Base-by-base conservation (phyloP, 2,888 invertebrate genomes). In the Polyommatus iphigenia region DNA sequence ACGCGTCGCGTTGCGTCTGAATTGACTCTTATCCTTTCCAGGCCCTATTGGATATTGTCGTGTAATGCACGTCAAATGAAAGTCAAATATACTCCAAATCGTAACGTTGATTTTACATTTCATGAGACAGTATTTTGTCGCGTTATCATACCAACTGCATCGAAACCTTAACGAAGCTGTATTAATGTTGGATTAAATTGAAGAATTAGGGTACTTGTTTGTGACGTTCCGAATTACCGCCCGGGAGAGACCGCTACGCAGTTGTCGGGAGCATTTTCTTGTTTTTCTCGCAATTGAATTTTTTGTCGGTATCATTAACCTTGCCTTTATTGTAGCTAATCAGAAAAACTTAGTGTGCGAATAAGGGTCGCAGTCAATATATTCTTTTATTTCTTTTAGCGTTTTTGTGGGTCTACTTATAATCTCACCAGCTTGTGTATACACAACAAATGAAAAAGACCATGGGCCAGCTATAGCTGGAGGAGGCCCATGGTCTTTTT, bases 171-270 rank as follows among this genome's bases (percentile, higher is more conserved):
- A 13, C 15, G 10, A 50, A 50, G 3, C 50, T 4, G 50, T 13
- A 15, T 50, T 15, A 50, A 50, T 50, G 3, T 50, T 54, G 18
- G 5, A 18, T 54, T 54, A 18, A 18, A 18, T 54, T 5, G 18
- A 1, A 54, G 59, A 59, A 59, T 59, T 8, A 18, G 20, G 59
- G 20, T 8, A 59, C 20, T 24, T 29, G 15, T 62, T 62, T 67
- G 67, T 67, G 67, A 15, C 29, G 67, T 67, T 6, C 15, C 29
- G 15, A 67, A 67, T 29, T 67, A 67, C 24, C 15, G 13, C 6
- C 67, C 67, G 67, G 5, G 29, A 29, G 29, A 67, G 29, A 67
- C 67, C 32, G 67, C 67, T 67, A 29, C 67, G 18, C 67, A 67
- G 29, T 67, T 67, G 29, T 67, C 7, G 29, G 5, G 15, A 29